Base-by-base conservation (phyloP, 2,888 invertebrate species). In the Cosmopolites sordidus region DNA sequence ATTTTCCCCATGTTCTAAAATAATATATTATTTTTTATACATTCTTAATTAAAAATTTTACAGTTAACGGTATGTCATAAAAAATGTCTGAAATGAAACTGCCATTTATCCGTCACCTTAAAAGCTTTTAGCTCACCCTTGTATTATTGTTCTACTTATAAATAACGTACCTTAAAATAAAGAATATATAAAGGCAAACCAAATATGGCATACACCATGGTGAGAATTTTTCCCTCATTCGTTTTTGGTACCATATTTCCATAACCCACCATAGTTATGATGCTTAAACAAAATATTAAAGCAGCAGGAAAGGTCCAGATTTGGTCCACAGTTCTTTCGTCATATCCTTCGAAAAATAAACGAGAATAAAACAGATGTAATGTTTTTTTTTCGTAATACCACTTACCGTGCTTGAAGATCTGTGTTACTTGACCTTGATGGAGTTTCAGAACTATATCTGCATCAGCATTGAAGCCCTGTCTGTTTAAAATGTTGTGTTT, bases 181-280 rank as follows among this genome's bases (percentile, higher is more conserved):
- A 92, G 74, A 11, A 92, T 83, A 69, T 92, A 92, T 40, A 92
- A 76, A 0, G 92, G 92, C 64, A 92, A 92, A 0, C 92, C 92
- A 65, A 92, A 84, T 6, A 89, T 84, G 1, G 92, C 92, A 73
- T 92, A 93, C 8, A 91, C 80, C 18, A 92, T 87, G 0, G 92
- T 91, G 6, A 85, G 82, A 2, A 87, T 83, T 73, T 91, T 92
- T 1, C 92, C 92, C 84, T 86, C 86, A 0, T 83, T 77, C 0
- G 91, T 91, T 62, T 83, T 82, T 0, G 92, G 92, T 9, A 90
- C 86, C 72, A 91, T 81, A 70, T 91, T 91, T 0, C 92, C 92
- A 68, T 92, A 92, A 1, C 92, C 92, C 62, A 92, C 91, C 92
- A 92, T 92, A 2, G 92, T 92, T 67, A 92, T 91, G 4, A 92